These are phyloP conservation scores for Trachelus tabidus DNA, from an alignment of 2,888 invertebrate genomes.

Conservation along the genomic window DNA sequence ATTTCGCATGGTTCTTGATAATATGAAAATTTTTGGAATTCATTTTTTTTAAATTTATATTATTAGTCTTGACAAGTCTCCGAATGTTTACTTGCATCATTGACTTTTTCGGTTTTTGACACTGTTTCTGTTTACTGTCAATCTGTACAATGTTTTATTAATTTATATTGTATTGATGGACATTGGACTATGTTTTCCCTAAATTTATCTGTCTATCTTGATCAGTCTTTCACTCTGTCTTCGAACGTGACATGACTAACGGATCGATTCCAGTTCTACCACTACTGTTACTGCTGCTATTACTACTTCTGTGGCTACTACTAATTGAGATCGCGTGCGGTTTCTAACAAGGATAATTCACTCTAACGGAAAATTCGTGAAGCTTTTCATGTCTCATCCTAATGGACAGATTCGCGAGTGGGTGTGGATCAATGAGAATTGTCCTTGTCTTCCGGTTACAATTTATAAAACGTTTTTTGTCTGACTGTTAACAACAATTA, in stretches of 20 bases:
- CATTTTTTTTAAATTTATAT: no score
- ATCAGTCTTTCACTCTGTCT: background rate
- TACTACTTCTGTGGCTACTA: background rate
- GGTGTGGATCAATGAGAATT: background rate
- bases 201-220: background rate
- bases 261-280: background rate
- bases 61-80: no score
- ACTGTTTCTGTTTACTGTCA: background rate
- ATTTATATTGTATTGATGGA: background rate
- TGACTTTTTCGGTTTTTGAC: no score
- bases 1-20: background rate
- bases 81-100: no score
- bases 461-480: background rate
- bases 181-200: background rate
- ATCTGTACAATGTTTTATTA: background rate
- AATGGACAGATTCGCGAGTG: background rate
- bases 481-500: background rate
- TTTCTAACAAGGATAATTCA: background rate
- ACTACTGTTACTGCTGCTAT: background rate
- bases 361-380: background rate
- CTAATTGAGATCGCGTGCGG: background rate
- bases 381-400: background rate
- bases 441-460: background rate
- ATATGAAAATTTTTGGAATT: no score
- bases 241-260: background rate